Evolutionary conservation across 2,797 vertebrate genomes (phyloP).

Genomic region (Holocentrus rufus): DNA sequence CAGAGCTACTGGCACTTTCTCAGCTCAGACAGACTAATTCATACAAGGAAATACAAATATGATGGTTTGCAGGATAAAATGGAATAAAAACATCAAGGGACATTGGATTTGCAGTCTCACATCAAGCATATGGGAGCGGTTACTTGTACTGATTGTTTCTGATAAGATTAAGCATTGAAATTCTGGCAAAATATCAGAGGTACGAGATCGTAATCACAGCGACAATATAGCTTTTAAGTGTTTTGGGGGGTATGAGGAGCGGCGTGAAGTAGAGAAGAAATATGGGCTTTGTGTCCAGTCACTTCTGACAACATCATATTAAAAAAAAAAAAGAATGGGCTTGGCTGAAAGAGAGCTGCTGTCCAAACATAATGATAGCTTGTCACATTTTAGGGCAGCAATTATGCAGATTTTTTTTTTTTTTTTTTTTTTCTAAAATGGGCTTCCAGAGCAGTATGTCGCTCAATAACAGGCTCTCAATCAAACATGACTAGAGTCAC

Average conservation of each 20-base stretch:
- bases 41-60: conserved; percentile 54
- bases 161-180: conserved; percentile 61
- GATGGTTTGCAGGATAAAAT: conserved; percentile 45
- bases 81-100: conserved; percentile 38
- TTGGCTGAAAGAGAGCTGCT: conserved; percentile 48
- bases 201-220: conserved; percentile 51
- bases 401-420: conserved; percentile 62
- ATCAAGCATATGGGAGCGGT: conserved; percentile 33
- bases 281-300: conserved; percentile 55
- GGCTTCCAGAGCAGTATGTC: conserved; percentile 47
- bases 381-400: conserved; percentile 58
- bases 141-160: conserved; percentile 50
- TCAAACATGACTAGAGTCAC: conserved; percentile 32
- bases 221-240: conserved; percentile 45
- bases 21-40: conserved; percentile 37
- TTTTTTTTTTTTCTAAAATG: conserved; percentile 42
- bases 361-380: conserved; percentile 63
- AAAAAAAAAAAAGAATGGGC: conserved; percentile 35
- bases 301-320: conserved; percentile 52
- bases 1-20: conserved; percentile 30
- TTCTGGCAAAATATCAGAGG: conserved; percentile 61
- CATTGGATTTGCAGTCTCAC: conserved; percentile 39
- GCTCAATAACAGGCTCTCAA: conserved; percentile 46
- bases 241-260: conserved; percentile 33
- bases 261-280: conserved; percentile 25